A percentile compares a stretch with the other conserved stretches of the same genome.
These are phyloP conservation scores for Xenopus laevis DNA, from an alignment of 2,113 vertebrate genomes.

Conservation along the genomic window DNA sequence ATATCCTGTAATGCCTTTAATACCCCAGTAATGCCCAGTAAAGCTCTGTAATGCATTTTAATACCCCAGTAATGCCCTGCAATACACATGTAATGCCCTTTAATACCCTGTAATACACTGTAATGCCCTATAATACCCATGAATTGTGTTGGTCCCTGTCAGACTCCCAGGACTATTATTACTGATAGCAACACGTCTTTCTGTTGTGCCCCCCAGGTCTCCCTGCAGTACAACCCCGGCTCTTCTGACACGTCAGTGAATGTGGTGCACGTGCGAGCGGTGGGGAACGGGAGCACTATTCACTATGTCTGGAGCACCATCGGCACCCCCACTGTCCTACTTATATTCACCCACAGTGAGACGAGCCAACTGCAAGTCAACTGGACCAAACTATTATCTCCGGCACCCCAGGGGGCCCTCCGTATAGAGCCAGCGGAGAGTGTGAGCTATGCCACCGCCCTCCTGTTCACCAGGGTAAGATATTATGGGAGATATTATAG, in stretches of 20 bases:
- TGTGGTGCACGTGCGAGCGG: slow-evolving; percentile 75
- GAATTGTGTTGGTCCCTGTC: too few relatives aligned
- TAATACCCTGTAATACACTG: too few relatives aligned
- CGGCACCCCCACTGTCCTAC: slow-evolving; percentile 73
- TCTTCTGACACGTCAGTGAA: slow-evolving; percentile 47
- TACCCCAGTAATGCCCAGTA: too few relatives aligned
- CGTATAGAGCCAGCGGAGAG: slow-evolving; percentile 71
- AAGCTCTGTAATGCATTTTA: too few relatives aligned
- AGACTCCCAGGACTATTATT: too few relatives aligned
- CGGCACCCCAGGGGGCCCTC: slow-evolving; percentile 58
- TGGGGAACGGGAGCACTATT: slow-evolving; percentile 72
- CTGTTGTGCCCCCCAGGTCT: slow-evolving; percentile 61
- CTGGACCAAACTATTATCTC: slow-evolving; percentile 70
- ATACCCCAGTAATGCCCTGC: too few relatives aligned
- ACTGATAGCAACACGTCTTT: too few relatives aligned
- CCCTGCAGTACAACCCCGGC: slow-evolving; percentile 67
- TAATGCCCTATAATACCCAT: too few relatives aligned
- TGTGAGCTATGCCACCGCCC: slow-evolving; percentile 63
- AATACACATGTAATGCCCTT: too few relatives aligned
- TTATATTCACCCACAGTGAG: slow-evolving; percentile 70
- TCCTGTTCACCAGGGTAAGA: slow-evolving; percentile 77
- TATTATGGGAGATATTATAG: too few relatives aligned
- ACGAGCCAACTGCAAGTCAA: slow-evolving; percentile 68
- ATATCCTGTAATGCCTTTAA: too few relatives aligned
- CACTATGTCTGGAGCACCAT: slow-evolving; percentile 81